Evolutionary conservation across 2,113 vertebrate species (phyloP).

Genomic region (Syrrhaptes paradoxus): DNA sequence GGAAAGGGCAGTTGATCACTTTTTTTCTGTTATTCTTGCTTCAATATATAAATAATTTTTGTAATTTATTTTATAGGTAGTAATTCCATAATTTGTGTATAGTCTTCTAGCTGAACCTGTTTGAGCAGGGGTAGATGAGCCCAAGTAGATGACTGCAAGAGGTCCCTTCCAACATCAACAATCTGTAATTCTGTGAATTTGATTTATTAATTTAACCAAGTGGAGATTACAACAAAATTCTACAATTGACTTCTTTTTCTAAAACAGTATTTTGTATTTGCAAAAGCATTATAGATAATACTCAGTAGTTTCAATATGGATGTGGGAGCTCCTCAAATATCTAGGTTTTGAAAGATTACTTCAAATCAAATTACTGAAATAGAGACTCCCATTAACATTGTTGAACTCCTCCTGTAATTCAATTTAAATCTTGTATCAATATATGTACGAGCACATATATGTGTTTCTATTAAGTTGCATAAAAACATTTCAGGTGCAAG

Average conservation of each 20-base stretch:
- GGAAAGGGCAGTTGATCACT: neutral
- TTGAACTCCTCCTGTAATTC: neutral
- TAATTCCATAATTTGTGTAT: neutral
- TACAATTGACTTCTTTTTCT: neutral
- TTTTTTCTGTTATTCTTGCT: neutral
- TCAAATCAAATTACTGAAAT: neutral
- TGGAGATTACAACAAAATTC: neutral
- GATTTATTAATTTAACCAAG: neutral
- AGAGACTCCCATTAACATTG: neutral
- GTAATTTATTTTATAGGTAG: neutral
- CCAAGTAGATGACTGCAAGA: neutral
- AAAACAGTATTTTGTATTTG: neutral
- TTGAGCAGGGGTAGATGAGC: neutral
- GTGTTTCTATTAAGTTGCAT: neutral
- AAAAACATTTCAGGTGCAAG: neutral
- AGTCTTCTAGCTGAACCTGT: neutral
- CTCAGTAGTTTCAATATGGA: neutral
- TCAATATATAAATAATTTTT: neutral
- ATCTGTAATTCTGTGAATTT: neutral
- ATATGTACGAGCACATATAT: neutral
- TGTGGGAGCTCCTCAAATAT: neutral
- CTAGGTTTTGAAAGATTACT: neutral
- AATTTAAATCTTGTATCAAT: neutral
- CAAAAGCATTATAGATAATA: neutral
- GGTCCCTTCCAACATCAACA: neutral